Evolutionary conservation across 2,888 invertebrate species (phyloP), one percentile per base, ranked within the genome.

Genomic region (Diabrotica balteata): DNA sequence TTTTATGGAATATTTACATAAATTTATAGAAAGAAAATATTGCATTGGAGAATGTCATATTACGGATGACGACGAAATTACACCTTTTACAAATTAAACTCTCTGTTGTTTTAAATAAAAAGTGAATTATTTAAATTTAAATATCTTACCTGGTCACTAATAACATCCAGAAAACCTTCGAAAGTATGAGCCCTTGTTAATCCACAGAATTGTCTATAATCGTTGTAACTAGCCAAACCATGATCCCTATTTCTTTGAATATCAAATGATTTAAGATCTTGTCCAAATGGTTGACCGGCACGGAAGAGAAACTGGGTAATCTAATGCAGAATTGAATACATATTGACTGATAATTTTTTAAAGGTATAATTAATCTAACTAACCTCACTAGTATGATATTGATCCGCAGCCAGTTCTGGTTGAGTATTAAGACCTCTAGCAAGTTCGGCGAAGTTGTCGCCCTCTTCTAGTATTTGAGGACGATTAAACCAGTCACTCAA

Each of bases 181-280:
- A 94, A 95, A 0, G 83, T 84, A 32, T 84, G 83, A 0, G 93
- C 94, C 57, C 89, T 89, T 0, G 87, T 86, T 8, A 94, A 83
- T 0, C 93, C 92, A 78, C 94, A 94, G 72, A 90, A 91, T 8
- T 90, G 89, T 64, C 97, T 87, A 78, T 91, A 91, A 66, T 90
- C 88, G 68, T 91, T 90, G 83, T 96, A 96, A 0, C 90, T 89
- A 6, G 91, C 93, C 46, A 96, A 85, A 9, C 93, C 95, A 78
- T 96, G 95, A 82, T 96, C 96, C 59, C 96, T 88, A 73, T 93
- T 93, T 71, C 96, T 88, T 81, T 96, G 95, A 71, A 96, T 90
- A 79, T 95, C 95, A 46, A 90, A 88, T 0, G 95, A 91, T 53
- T 93, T 89, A 68, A 96, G 85, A 82, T 96, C 96, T 8, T 88